phyloP scores from a whole-genome alignment of 2,113 vertebrate species.

The Atrichornis clamosus region DNA sequence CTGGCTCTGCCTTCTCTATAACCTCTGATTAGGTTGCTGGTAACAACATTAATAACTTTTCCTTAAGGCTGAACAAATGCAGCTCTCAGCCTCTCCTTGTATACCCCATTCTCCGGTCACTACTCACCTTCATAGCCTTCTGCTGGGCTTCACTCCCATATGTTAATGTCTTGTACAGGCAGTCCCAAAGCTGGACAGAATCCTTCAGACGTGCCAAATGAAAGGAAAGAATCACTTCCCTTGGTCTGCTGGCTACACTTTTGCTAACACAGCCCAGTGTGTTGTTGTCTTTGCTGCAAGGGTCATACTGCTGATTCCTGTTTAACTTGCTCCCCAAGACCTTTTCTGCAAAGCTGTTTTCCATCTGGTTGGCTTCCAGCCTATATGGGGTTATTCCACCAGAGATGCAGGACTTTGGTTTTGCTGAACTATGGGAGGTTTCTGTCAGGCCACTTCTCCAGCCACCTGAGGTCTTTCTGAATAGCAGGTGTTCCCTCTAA shows the following conservation, averaged over 20 bases:
- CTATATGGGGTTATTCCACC: background rate
- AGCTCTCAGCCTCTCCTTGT: background rate
- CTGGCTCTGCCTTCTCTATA: background rate
- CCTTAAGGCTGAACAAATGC: background rate
- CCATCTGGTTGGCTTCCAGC: background rate
- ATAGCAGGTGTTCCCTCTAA: background rate
- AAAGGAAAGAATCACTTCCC: background rate
- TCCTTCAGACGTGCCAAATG: background rate
- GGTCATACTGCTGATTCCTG: background rate
- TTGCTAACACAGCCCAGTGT: background rate
- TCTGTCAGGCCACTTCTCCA: background rate
- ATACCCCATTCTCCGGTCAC: background rate
- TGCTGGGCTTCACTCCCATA: background rate
- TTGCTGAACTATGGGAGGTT: background rate
- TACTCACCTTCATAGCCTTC: background rate
- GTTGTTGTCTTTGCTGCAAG: background rate
- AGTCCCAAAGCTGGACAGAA: background rate
- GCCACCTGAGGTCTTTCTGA: background rate
- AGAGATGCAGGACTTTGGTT: background rate
- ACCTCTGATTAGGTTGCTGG: accelerated
- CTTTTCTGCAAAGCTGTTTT: background rate
- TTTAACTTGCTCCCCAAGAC: background rate
- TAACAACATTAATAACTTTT: background rate
- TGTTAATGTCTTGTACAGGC: background rate
- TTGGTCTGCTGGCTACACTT: background rate